phyloP scores from a whole-genome alignment of 2,797 vertebrate genomes.

The Chanos chanos region DNA sequence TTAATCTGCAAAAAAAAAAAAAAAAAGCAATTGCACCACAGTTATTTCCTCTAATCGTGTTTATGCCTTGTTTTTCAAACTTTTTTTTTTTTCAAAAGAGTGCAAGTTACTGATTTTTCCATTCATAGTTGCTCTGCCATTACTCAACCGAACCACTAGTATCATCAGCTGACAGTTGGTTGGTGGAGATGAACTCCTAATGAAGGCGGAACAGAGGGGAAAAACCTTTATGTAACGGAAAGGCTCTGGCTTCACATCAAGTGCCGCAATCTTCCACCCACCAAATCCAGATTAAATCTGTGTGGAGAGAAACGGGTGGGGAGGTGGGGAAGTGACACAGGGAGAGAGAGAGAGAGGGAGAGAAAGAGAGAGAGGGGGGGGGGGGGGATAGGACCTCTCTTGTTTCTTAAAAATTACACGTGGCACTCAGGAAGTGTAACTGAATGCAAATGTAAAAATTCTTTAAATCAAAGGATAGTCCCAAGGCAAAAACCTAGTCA shows the following conservation, averaged over 20 bases:
- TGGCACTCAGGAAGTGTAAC: too few relatives aligned
- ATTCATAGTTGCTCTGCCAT: neutral
- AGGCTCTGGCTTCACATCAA: constrained; percentile 66
- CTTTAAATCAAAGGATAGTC: neutral
- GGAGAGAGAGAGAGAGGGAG: too few relatives aligned
- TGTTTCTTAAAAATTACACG: too few relatives aligned
- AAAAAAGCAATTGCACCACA: too few relatives aligned
- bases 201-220: constrained; percentile 53
- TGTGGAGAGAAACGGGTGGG: neutral
- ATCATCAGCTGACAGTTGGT: constrained; percentile 64
- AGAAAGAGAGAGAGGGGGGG: too few relatives aligned
- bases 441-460: neutral
- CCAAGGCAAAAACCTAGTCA: constrained; percentile 2
- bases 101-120: too few relatives aligned
- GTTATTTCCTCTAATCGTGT: too few relatives aligned
- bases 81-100: too few relatives aligned
- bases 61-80: too few relatives aligned
- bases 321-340: constrained; percentile 7
- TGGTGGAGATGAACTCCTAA: constrained; percentile 75
- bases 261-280: constrained; percentile 71
- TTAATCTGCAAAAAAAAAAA: too few relatives aligned
- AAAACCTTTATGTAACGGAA: constrained; percentile 74
- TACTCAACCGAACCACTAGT: constrained; percentile 18
- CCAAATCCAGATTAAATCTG: constrained; percentile 65
- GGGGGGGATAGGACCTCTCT: too few relatives aligned